Base-by-base conservation (phyloP, 2,888 invertebrate species). In the Maniola hyperantus region DNA sequence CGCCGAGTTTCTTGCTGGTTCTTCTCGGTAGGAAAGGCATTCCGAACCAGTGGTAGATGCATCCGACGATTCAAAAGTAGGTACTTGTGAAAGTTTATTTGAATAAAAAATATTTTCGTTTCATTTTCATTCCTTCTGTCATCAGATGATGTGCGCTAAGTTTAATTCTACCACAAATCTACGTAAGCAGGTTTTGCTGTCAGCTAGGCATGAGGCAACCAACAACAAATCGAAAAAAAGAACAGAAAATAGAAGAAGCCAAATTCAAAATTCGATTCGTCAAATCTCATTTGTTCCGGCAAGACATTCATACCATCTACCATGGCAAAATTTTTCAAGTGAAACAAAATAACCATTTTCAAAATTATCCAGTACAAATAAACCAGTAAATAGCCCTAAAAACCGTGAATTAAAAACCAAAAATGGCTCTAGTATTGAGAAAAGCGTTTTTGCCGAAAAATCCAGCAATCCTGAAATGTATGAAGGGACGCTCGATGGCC, bases 261-360 rank as follows among this genome's bases (percentile, higher is more conserved):
- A 68, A 71, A 72, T 81, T 84, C 73, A 74, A 59, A 81, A 79
- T 72, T 69, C 36, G 74, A 77, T 77, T 68, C 61, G 42, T 67
- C 68, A 70, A 72, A 71, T 75, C 77, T 72, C 79, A 76, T 80
- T 83, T 82, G 81, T 82, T 80, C 79, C 70, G 70, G 68, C 74
- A 76, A 75, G 58, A 77, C 80, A 79, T 42, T 75, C 74, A 72
- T 77, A 73, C 70, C 78, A 74, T 75, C 77, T 82, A 83, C 79
- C 82, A 89, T 89, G 88, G 85, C 83, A 76, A 62, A 85, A 88
- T 85, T 80, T 85, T 83, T 83, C 80, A 85, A 87, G 84, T 87
- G 75, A 83, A 73, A 79, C 63, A 57, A 10, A 72, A 72, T 68
- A 71, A 67, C 71, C 34, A 39, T 59, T 10, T n/a, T 51, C 57